Evolutionary conservation across 2,888 invertebrate genomes (phyloP).

Genomic region (Doris montereyensis): DNA sequence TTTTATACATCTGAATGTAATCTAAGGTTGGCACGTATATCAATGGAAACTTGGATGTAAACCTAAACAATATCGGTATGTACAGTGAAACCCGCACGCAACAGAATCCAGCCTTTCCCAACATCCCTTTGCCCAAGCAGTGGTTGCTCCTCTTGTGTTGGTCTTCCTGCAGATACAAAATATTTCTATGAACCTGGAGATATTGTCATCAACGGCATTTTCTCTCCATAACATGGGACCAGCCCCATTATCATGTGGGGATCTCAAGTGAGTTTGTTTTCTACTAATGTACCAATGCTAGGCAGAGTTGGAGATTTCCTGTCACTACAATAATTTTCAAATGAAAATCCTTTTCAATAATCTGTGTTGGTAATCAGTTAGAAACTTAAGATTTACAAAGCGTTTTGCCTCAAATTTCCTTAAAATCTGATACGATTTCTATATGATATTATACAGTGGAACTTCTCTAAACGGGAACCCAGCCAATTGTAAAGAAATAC

Average conservation of each 20-base stretch:
- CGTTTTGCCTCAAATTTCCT: no score
- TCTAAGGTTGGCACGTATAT: constrained; percentile 65
- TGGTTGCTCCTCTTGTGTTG: constrained; percentile 59
- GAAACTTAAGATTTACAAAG: no score
- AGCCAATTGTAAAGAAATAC: no score
- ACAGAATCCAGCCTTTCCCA: constrained; percentile 47
- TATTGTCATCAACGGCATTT: constrained; percentile 60
- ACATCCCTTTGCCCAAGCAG: constrained; percentile 57
- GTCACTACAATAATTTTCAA: no score
- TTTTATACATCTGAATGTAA: no score
- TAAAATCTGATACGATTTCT: no score
- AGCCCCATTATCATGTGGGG: constrained; percentile 55
- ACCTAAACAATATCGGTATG: constrained; percentile 54
- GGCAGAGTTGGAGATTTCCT: no score
- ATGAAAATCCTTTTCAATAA: no score
- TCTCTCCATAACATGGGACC: constrained; percentile 59
- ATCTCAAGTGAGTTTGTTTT: constrained; percentile 32
- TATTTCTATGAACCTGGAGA: constrained; percentile 64
- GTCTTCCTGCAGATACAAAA: constrained; percentile 49
- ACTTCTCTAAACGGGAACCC: no score
- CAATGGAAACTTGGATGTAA: constrained; percentile 50
- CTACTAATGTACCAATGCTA: no score
- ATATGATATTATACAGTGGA: no score
- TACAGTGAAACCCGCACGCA: constrained; percentile 52
- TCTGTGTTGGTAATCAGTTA: no score